phyloP scores from a whole-genome alignment of 2,888 invertebrate species.

The Cryptus armator region DNA sequence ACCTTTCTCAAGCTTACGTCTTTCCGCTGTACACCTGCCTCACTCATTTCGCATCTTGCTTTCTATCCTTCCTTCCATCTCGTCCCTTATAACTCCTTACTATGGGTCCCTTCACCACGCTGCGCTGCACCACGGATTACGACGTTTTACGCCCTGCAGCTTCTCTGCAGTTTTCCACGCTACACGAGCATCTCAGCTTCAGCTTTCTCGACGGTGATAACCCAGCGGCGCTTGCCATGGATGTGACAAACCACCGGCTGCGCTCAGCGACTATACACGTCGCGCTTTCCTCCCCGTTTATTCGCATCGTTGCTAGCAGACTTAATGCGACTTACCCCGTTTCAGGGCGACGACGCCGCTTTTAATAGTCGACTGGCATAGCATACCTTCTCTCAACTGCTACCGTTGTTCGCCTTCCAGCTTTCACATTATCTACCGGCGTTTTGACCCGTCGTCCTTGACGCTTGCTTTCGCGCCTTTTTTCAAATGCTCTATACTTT shows the following conservation, averaged over 20 bases:
- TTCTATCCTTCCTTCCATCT: constrained; percentile 17
- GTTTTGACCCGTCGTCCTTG: neutral
- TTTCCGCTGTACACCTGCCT: neutral
- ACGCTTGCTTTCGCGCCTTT: neutral
- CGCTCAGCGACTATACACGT: neutral
- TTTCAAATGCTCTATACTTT: too few species aligned
- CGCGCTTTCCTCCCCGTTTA: constrained; percentile 66
- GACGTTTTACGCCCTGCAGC: constrained; percentile 65
- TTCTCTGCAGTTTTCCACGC: constrained; percentile 54
- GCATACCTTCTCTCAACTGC: neutral
- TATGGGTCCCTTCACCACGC: constrained; percentile 32
- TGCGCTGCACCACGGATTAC: constrained; percentile 62
- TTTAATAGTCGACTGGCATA: constrained; percentile 67
- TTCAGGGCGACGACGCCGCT: constrained; percentile 44
- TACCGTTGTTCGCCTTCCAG: neutral
- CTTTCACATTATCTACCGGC: neutral
- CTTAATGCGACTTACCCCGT: constrained; percentile 71
- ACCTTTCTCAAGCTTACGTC: constrained; percentile 27
- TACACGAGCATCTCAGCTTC: constrained; percentile 45
- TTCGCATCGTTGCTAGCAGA: constrained; percentile 71
- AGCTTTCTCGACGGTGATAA: constrained; percentile 1
- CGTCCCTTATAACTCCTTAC: constrained; percentile 14
- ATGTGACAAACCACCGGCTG: constrained; percentile 48
- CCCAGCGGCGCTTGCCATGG: constrained; percentile 21
- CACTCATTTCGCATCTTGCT: constrained; percentile 11